phyloP scores from a whole-genome alignment of 2,888 invertebrate genomes.

The Philhelius pedissequus region DNA sequence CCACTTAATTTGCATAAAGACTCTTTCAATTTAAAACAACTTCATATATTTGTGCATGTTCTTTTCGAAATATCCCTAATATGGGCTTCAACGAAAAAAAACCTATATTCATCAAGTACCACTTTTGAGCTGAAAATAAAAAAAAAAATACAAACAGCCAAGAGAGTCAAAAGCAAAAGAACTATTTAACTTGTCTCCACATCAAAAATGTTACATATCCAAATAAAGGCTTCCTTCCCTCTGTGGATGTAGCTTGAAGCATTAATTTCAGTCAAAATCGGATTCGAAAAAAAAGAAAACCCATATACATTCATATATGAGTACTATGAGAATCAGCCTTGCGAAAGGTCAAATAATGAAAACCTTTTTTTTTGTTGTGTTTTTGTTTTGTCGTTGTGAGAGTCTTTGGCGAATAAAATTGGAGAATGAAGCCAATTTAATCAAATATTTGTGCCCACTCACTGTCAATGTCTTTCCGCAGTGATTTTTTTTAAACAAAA shows the following conservation, averaged over 20 bases:
- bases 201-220: conserved; percentile 1
- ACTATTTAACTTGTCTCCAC: neutral
- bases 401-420: neutral
- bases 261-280: conserved; percentile 17
- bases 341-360: conserved; percentile 33
- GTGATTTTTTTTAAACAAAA: conserved; percentile 2
- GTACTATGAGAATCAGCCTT: neutral
- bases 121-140: neutral
- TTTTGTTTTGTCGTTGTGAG: neutral
- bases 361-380: conserved; percentile 37
- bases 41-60: neutral
- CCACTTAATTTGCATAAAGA: neutral
- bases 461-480: neutral
- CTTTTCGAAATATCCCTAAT: neutral
- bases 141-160: neutral
- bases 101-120: conserved; percentile 5
- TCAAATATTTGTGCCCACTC: conserved; percentile 47
- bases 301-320: too few species aligned
- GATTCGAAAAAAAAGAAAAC: conserved; percentile 8
- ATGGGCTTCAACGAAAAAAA: neutral
- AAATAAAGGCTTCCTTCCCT: conserved; percentile 14
- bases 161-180: neutral
- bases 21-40: conserved; percentile 2
- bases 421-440: conserved; percentile 35
- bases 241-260: neutral